Percentiles rank a stretch among this genome's conserved stretches.
Evolutionary conservation across 2,113 vertebrate species (phyloP).

Genomic region (Chaenogobius annularis): DNA sequence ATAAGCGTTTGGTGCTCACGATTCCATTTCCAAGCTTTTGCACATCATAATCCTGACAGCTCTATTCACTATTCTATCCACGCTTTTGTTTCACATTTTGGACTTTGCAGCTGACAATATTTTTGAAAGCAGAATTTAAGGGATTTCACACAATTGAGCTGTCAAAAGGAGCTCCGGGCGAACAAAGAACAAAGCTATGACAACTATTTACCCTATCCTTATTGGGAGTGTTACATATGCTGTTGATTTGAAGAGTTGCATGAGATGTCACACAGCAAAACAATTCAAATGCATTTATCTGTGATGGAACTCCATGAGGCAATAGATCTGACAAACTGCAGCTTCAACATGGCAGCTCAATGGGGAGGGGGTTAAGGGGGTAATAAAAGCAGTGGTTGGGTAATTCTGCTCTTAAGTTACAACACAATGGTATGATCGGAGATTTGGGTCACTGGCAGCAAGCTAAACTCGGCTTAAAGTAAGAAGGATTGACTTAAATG

Average conservation of each 20-base stretch:
- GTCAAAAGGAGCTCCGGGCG: conserved; percentile 17
- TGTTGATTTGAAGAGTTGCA: not conserved
- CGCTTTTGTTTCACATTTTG: not conserved
- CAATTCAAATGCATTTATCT: conserved; percentile 53
- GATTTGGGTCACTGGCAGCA: not conserved
- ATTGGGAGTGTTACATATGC: not conserved
- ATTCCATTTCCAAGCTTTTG: not conserved
- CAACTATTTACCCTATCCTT: conserved; percentile 17
- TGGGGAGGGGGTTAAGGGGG: conserved; percentile 4
- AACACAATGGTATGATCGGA: not conserved
- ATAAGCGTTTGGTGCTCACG: not conserved
- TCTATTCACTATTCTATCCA: not conserved
- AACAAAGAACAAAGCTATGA: conserved; percentile 17
- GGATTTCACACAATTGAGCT: not conserved
- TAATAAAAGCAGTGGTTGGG: not conserved
- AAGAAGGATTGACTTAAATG: no score
- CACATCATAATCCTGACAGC: not conserved
- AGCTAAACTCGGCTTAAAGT: not conserved
- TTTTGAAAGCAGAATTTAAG: not conserved
- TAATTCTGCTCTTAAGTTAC: conserved; percentile 2
- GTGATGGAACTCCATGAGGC: conserved; percentile 53
- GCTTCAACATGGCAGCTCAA: conserved; percentile 13
- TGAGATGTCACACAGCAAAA: conserved; percentile 40
- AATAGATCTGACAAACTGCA: conserved; percentile 41
- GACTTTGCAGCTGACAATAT: not conserved